These are phyloP conservation scores for Cryptophagus acutangulus DNA, from an alignment of 2,888 invertebrate species.

Conservation along the genomic window DNA sequence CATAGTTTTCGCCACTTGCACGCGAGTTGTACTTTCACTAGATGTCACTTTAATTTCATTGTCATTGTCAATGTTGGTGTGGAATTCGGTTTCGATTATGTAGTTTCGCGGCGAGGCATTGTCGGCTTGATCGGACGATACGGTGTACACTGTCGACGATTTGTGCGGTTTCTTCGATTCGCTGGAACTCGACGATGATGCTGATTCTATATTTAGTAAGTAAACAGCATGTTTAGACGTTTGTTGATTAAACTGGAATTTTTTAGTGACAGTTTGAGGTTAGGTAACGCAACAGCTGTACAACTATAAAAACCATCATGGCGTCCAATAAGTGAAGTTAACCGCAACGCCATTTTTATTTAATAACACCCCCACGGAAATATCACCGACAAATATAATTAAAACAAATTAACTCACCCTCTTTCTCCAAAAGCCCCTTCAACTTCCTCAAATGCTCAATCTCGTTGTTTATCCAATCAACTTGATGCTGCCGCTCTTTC, in stretches of 20 bases:
- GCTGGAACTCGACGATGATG: not conserved
- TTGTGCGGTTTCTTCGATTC: no score
- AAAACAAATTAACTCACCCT: not conserved
- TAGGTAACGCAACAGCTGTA: no score
- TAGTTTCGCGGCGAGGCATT: conserved; percentile 23
- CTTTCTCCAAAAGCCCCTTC: conserved; percentile 45
- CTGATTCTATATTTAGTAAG: conserved; percentile 1
- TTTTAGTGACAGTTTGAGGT: no score
- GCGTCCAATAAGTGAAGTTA: no score
- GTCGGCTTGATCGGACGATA: conserved; percentile 11
- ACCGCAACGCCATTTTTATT: no score
- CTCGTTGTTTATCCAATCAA: conserved; percentile 56
- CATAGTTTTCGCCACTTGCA: conserved; percentile 22
- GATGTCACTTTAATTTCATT: conserved; percentile 30
- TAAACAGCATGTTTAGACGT: not conserved
- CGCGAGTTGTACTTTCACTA: conserved; percentile 28
- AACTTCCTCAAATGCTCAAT: conserved; percentile 54
- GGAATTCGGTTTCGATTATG: conserved; percentile 30
- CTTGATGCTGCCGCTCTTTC: conserved; percentile 52
- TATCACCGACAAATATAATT: not conserved
- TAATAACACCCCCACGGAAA: no score
- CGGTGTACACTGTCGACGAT: conserved; percentile 36
- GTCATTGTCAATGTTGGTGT: conserved; percentile 1
- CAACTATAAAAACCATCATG: no score
- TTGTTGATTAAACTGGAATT: conserved; percentile 3